Evolutionary conservation across 2,888 invertebrate genomes (phyloP), one percentile per base, ranked within the genome.

Genomic region (Rhagonycha fulva): DNA sequence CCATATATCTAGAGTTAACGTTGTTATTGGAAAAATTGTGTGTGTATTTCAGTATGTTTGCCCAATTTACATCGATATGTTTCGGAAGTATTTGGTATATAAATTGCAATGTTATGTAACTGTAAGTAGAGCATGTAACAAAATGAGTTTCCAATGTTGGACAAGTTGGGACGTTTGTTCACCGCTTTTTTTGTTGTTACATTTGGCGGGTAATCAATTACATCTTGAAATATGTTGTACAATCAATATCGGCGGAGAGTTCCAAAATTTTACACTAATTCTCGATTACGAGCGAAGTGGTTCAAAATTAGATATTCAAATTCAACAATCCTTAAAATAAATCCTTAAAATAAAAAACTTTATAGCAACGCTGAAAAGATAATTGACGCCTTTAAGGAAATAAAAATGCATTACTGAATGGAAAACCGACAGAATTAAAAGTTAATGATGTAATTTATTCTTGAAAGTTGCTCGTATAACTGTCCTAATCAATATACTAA

Each of bases 171-270:
- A 66, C 63, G 63, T 66, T 66, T 24, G 63, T 26, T 66, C 32
- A 66, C 14, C 68, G 62, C 62, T 32, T 76, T 47, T 73, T 76
- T 68, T 32, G 19, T 67, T 47, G 47, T 30, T 74, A 77, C 62
- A 26, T 76, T 70, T 68, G 60, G 70, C 28, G 72, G 67, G 76
- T 68, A 77, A 77, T 77, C 76, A 77, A 77, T 77, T 77, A 77
- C 71, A 47, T 67, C 61, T 74, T 74, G 68, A 60, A 71, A 77
- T 76, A 71, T 74, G 71, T 63, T 71, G 71, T 71, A 26, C 26
- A 77, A 74, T 71, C 76, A 62, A 77, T 77, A 73, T 61, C 10
- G 23, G 62, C 66, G 5, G 62, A 75, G 28, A 70, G 75, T n/a
- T n/a, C 47, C 47, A 7, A 47, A n/a, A n/a, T 47, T 47, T 47